phyloP scores from a whole-genome alignment of 2,113 vertebrate species.

The Ahaetulla prasina region DNA sequence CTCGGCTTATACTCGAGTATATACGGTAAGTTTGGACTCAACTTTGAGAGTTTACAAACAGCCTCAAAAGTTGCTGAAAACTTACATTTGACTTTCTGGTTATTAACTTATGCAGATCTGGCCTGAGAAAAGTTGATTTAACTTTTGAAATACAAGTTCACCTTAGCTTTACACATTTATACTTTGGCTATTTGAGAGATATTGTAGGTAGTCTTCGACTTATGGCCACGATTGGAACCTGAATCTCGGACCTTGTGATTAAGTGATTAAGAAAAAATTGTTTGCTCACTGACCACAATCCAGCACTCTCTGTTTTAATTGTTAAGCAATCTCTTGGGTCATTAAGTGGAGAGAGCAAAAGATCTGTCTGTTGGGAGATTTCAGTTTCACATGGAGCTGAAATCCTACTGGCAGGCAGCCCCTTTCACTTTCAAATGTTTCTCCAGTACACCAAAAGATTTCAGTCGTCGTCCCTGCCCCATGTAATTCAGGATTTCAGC shows the following conservation, averaged over 20 bases:
- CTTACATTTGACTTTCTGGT: neutral
- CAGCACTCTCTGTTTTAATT: neutral
- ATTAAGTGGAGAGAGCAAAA: neutral
- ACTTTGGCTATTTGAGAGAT: neutral
- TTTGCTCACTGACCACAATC: neutral
- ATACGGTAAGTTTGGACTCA: neutral
- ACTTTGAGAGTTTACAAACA: neutral
- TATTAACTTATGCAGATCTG: neutral
- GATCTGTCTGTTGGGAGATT: neutral
- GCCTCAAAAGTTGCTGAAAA: neutral
- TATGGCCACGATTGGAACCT: neutral
- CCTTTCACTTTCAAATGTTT: neutral
- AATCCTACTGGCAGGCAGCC: neutral
- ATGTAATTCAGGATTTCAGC: neutral
- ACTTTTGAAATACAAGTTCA: neutral
- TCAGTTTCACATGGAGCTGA: neutral
- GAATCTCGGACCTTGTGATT: neutral
- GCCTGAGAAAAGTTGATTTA: neutral
- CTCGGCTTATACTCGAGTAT: no score
- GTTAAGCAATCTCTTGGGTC: neutral
- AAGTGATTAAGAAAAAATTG: neutral
- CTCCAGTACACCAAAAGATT: neutral
- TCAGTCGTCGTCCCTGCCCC: no score
- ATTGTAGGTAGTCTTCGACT: neutral
- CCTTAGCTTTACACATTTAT: neutral